These are phyloP conservation scores for Melanostoma mellinum DNA, from an alignment of 2,888 invertebrate species.

Conservation along the genomic window DNA sequence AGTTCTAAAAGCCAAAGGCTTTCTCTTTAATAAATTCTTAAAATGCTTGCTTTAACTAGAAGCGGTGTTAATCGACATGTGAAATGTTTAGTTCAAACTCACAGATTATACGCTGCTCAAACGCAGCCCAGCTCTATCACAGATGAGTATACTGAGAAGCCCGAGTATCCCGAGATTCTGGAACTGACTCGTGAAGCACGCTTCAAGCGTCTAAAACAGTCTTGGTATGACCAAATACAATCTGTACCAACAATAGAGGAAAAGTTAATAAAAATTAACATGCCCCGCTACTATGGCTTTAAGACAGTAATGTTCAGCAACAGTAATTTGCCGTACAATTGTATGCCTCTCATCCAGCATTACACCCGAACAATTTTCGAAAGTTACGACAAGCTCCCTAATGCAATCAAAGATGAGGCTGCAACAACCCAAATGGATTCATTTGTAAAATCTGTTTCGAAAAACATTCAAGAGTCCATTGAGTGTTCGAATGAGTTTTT, in stretches of 20 bases:
- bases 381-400: constrained; percentile 80
- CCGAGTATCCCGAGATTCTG: constrained; percentile 78
- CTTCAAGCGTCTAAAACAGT: constrained; percentile 82
- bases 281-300: constrained; percentile 92
- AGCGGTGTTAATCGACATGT: neutral
- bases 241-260: constrained; percentile 89
- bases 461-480: constrained; percentile 78
- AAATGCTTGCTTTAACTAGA: constrained; percentile 50
- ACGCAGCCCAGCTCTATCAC: neutral
- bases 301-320: constrained; percentile 86
- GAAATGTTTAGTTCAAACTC: neutral
- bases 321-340: constrained; percentile 85
- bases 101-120: constrained; percentile 42
- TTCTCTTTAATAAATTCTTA: neutral
- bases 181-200: constrained; percentile 84
- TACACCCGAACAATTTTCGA: constrained; percentile 90
- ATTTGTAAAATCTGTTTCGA: constrained; percentile 74
- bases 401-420: constrained; percentile 10
- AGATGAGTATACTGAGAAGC: constrained; percentile 75
- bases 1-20: neutral
- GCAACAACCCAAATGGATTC: constrained; percentile 63
- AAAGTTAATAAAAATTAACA: constrained; percentile 91
- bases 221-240: constrained; percentile 85
- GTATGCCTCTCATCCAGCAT: constrained; percentile 87
- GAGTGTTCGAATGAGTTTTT: constrained; percentile 77